phyloP scores from a whole-genome alignment of 2,888 invertebrate species.

The Metalampra italica region DNA sequence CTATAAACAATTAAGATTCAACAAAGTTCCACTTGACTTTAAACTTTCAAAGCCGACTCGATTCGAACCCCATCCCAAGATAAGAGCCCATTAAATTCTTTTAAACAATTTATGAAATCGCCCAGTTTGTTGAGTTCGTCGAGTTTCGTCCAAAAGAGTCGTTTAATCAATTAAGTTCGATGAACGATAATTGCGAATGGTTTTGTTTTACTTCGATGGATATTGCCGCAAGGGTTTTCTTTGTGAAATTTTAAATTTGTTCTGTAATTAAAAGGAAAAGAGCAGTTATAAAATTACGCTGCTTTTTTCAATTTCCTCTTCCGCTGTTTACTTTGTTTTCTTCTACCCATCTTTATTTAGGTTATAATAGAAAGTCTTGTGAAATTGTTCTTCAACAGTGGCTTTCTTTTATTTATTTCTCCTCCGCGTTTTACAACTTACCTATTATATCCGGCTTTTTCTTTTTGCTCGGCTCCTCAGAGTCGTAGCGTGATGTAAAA shows the following conservation, averaged over 20 bases:
- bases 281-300: no score
- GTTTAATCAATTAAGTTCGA: constrained; percentile 36
- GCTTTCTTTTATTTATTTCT: no score
- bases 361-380: no score
- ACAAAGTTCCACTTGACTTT: constrained; percentile 37
- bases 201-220: background rate
- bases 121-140: constrained; percentile 17
- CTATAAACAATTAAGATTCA: constrained; percentile 45
- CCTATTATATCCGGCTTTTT: no score
- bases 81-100: constrained; percentile 45
- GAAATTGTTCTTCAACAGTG: no score
- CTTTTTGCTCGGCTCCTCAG: no score
- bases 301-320: no score
- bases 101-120: constrained; percentile 43
- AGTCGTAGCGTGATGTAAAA: no score
- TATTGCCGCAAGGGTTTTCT: background rate
- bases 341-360: no score
- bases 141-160: constrained; percentile 3
- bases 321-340: no score
- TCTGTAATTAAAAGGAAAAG: background rate
- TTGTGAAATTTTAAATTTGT: background rate
- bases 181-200: constrained; percentile 22
- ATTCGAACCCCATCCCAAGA: constrained; percentile 16
- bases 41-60: constrained; percentile 16
- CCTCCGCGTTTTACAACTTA: no score